phyloP scores from a whole-genome alignment of 2,113 vertebrate genomes.

The Psittacara wagleri region DNA sequence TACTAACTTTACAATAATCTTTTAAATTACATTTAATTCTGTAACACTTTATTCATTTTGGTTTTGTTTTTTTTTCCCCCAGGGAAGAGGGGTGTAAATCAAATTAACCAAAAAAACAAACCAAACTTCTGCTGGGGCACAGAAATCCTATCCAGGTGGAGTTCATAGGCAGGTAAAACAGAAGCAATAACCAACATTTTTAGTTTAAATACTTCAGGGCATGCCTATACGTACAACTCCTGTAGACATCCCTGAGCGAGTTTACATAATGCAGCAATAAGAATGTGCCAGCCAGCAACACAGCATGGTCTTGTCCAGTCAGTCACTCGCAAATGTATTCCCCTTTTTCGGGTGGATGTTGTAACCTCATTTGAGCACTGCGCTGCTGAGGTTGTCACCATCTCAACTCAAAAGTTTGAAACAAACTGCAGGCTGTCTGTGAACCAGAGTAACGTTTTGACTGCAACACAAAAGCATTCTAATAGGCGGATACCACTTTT shows the following conservation, averaged over 20 bases:
- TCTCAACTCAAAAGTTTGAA: not conserved
- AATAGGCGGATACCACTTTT: not conserved
- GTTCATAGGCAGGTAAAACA: not conserved
- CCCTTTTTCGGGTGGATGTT: not conserved
- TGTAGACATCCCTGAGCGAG: not conserved
- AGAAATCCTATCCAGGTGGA: not conserved
- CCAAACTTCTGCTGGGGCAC: not conserved
- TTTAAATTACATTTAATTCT: not conserved
- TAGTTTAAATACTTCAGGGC: not conserved
- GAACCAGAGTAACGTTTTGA: not conserved
- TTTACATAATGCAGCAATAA: not conserved
- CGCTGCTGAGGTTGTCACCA: not conserved
- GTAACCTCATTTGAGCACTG: not conserved
- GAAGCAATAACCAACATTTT: not conserved
- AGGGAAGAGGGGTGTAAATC: not conserved
- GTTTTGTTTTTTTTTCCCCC: not conserved
- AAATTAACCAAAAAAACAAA: not conserved
- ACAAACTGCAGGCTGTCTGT: accelerated
- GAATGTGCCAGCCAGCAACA: not conserved
- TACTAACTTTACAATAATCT: not conserved
- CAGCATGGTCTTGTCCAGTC: not conserved
- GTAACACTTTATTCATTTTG: not conserved
- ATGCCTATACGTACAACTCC: not conserved
- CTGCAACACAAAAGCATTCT: not conserved
- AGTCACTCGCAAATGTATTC: not conserved